Base-by-base conservation (phyloP, 23 tunicate genomes). In the Phallusia fumigata region DNA sequence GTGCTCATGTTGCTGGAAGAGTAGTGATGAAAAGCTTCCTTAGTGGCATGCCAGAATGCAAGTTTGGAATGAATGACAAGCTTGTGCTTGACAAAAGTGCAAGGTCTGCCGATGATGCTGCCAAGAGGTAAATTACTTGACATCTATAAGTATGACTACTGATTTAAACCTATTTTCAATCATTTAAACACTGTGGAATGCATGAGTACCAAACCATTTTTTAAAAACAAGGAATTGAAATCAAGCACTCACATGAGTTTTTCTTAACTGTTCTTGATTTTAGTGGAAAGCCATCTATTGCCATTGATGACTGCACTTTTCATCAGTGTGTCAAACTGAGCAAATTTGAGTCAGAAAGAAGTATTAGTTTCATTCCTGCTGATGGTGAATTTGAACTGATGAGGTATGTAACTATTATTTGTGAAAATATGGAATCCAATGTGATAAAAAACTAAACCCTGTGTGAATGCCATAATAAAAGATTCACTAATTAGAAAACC, bases 341-440 rank as follows among this genome's bases (percentile, higher is more conserved):
- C 85, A 96, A 96, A 82, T 96, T 96, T 69, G 97, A 96, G 50
- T 87, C 97, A 10, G 99, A 96, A 83, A 76, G 97, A 74, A 93
- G 93, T 82, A 91, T 96, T 83, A 91, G 97, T 78, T 96, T 96
- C 52, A 96, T 96, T 47, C 99, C 99, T 22, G 97, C 99, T 34
- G 99, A 96, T 82, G 99, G 99, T 18, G 99, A 96, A 65, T 96
- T 96, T 86, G 99, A 96, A 78, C 92, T 96, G 81, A 96, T 96
- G 99, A 96, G 96, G 95, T 96, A 65, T 15, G 85, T 75, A 52
- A 6, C 3, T 2, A 5, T 58, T 58, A n/a, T n/a, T n/a, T n/a
- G n/a, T n/a, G n/a, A n/a, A n/a, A n/a, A n/a, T n/a, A n/a, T n/a
- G n/a, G n/a, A n/a, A n/a, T n/a, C n/a, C n/a, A 40, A 40, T 40